Percentiles rank a stretch among this genome's conserved stretches.
Evolutionary conservation across 37 sponge, comb jelly and placozoan genomes (phyloP).

Genomic region (Bolinopsis microptera): DNA sequence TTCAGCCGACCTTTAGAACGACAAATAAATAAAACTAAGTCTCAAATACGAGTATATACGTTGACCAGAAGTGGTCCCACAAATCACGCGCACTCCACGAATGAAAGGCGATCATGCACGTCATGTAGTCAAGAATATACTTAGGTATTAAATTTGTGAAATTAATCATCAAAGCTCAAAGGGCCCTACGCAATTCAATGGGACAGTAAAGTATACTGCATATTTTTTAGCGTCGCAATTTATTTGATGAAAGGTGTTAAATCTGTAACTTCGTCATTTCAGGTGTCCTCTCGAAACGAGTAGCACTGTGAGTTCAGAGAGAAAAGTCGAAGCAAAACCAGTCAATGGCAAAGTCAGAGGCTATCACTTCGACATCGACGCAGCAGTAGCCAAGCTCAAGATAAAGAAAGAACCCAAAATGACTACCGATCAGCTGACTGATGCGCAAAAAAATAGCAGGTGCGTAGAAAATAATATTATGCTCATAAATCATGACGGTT

Average conservation of each 20-base stretch:
- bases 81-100: too few relatives aligned
- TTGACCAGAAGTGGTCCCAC: too few relatives aligned
- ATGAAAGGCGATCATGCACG: background rate
- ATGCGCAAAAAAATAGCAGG: conserved; percentile 51
- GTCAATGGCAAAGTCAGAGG: background rate
- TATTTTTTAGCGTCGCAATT: too few relatives aligned
- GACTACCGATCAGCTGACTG: background rate
- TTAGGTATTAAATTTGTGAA: too few relatives aligned
- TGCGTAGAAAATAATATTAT: background rate
- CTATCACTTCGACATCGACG: conserved; percentile 28
- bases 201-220: too few relatives aligned
- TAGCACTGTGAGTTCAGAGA: background rate
- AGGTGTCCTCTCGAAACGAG: background rate
- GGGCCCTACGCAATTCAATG: too few relatives aligned
- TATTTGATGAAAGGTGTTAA: background rate
- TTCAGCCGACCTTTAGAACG: too few relatives aligned
- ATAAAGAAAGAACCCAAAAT: background rate
- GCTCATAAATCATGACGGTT: too few relatives aligned
- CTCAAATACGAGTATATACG: too few relatives aligned
- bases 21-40: too few relatives aligned
- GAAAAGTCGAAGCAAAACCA: background rate
- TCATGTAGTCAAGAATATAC: too few relatives aligned
- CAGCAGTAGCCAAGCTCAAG: conserved; percentile 25
- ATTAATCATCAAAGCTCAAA: too few relatives aligned
- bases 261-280: background rate